Percentiles rank a stretch among this genome's conserved stretches.
phyloP scores from a whole-genome alignment of 2,888 invertebrate species.

The Strigamia transsilvanica region DNA sequence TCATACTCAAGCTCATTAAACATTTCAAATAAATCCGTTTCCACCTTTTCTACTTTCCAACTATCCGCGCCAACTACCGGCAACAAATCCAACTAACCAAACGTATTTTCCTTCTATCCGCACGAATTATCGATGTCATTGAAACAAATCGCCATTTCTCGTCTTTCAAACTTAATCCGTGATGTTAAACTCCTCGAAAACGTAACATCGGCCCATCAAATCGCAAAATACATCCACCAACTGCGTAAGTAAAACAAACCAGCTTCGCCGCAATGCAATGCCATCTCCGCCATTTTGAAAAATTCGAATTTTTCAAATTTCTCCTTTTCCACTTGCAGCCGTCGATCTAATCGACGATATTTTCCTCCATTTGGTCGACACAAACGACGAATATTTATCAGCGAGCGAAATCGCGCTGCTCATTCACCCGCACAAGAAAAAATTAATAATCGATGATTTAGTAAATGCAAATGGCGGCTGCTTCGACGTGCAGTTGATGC shows the following conservation, averaged over 20 bases:
- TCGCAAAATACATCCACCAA: constrained; percentile 4
- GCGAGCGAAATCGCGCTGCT: neutral
- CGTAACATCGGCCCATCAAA: neutral
- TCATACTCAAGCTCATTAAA: too few relatives aligned
- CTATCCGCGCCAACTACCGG: neutral
- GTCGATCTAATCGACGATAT: constrained; percentile 11
- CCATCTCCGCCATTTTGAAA: too few relatives aligned
- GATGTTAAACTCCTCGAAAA: neutral
- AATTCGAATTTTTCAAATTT: neutral
- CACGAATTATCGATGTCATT: neutral
- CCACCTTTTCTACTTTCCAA: too few relatives aligned
- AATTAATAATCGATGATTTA: constrained; percentile 8
- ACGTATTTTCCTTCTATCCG: neutral
- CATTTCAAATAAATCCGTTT: too few relatives aligned
- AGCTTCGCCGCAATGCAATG: neutral
- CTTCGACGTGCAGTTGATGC: neutral
- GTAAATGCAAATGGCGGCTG: constrained; percentile 9
- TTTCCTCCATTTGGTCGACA: neutral
- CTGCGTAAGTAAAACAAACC: neutral
- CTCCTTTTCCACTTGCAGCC: neutral
- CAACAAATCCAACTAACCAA: neutral
- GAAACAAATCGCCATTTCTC: neutral
- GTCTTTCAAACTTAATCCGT: neutral
- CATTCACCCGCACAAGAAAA: neutral
- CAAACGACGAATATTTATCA: neutral